Base-by-base conservation (phyloP, 1,140 invertebrate genomes). In the Drosophila malerkotliana region DNA sequence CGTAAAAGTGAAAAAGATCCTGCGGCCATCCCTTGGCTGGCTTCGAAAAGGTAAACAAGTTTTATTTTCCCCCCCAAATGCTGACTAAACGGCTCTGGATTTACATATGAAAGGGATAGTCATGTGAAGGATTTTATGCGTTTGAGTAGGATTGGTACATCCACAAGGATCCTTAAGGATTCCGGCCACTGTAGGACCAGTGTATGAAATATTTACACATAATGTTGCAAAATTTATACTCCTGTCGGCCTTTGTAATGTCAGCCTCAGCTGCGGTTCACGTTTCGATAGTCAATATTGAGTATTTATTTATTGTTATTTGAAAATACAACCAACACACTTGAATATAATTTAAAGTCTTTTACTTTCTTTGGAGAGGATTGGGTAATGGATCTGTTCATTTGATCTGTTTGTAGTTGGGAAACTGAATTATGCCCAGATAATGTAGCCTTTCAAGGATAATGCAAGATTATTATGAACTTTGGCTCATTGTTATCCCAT, bases 241-340 rank as follows among this genome's bases (percentile, higher is more conserved):
- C 56, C 39, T 60, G 44, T 18, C 53, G 34, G 52, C 45, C 66
- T 53, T 76, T 72, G 62, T 71, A 52, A 79, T 82, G 79, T 79
- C 80, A 83, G 79, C 54, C 47, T 57, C 80, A 83, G 79, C 79
- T 83, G 79, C 37, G 76, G 75, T 21, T 61, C 48, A 60, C 63
- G 54, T 58, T 71, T 75, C 71, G 60, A 45, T 64, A 51, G 67
- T 64, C 68, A 79, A 73, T 67, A 73, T 74, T 75, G 76, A 67
- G 84, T 83, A 79, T 84, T 83, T 83, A 72, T 84, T 72, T 79
- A 75, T 79, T 83, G 71, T 75, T 82, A 72, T 83, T 66, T 60
- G 60, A 62, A 66, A 66, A 51, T 34, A 52, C 28, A 39, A 28
- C 66, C 26, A 71, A 24, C 24, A 39, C 15, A n/a, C 24, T 24